Conservation (phyloP, 1,140 invertebrate genomes). For the Lethrus apterus region DNA sequence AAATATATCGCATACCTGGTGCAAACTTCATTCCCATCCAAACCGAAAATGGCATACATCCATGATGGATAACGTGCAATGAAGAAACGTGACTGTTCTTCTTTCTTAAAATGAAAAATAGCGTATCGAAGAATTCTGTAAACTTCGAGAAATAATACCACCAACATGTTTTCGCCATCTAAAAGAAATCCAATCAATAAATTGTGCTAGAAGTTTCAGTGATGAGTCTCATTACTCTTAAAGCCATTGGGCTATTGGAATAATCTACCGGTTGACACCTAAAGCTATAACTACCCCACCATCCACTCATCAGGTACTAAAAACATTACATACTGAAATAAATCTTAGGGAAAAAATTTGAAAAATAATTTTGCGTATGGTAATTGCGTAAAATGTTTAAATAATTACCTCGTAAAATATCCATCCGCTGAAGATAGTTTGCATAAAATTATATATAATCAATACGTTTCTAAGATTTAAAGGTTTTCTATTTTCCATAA, state of each 20-base stretch:
- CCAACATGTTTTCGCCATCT: constrained; percentile 92
- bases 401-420: constrained; percentile 83
- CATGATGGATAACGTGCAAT: constrained; percentile 92
- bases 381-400: too few species aligned
- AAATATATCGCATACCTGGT: constrained; percentile 53
- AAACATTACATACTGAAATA: constrained; percentile 30
- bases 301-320: constrained; percentile 77
- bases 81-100: constrained; percentile 90
- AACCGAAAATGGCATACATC: constrained; percentile 89
- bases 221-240: constrained; percentile 59
- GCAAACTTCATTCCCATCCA: constrained; percentile 97
- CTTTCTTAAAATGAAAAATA: constrained; percentile 86
- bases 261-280: constrained; percentile 92
- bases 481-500: constrained; percentile 87
- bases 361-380: too few species aligned
- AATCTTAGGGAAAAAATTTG: not conserved
- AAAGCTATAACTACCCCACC: constrained; percentile 83
- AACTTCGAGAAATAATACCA: constrained; percentile 98
- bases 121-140: constrained; percentile 93
- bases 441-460: constrained; percentile 81
- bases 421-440: constrained; percentile 85
- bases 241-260: constrained; percentile 69
- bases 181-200: constrained; percentile 23
- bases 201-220: not conserved
- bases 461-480: constrained; percentile 75